Conservation (phyloP, 2,113 vertebrate species). For the Corythaeola cristata region DNA sequence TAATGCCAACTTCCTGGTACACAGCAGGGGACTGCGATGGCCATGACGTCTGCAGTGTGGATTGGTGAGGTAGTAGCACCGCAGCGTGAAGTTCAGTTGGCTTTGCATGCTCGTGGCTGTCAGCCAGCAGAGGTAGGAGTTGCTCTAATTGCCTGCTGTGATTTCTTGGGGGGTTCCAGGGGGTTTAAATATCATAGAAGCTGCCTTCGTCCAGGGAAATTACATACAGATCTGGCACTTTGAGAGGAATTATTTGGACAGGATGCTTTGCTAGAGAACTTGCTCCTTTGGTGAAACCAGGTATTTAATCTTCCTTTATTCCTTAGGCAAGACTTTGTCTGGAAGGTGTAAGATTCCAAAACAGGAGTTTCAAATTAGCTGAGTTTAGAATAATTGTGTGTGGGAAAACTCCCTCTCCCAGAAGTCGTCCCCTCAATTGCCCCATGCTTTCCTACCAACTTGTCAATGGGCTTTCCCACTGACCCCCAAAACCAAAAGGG, state of each 20-base stretch:
- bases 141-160: not conserved
- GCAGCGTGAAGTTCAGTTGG: fast-evolving
- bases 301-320: not conserved
- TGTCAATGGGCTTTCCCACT: fast-evolving
- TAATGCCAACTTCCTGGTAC: not conserved
- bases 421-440: not conserved
- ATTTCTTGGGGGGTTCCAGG: not conserved
- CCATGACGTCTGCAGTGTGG: fast-evolving
- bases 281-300: not conserved
- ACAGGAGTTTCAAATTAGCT: not conserved
- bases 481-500: not conserved
- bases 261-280: not conserved
- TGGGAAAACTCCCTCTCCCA: not conserved
- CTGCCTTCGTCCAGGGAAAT: not conserved
- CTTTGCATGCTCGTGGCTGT: not conserved
- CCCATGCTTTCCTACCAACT: not conserved
- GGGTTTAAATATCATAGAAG: not conserved
- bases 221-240: fast-evolving
- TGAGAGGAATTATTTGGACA: not conserved
- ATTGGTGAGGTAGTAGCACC: not conserved
- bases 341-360: not conserved
- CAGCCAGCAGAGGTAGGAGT: not conserved
- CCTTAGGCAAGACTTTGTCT: not conserved
- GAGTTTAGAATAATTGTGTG: not conserved
- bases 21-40: not conserved